Conservation (phyloP, 2,888 invertebrate species). For the Thera britannica region DNA sequence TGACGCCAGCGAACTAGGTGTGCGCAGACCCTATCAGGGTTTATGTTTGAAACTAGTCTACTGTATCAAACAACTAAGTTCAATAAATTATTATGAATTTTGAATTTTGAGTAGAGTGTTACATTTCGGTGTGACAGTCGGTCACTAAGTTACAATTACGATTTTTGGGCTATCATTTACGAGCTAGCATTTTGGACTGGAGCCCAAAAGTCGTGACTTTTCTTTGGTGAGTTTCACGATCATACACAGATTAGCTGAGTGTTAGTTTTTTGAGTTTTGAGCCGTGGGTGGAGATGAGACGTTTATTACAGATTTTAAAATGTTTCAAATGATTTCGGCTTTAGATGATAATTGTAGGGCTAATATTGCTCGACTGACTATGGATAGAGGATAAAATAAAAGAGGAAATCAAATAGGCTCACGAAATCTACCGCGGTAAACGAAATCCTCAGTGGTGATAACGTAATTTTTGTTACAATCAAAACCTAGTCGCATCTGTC, state of each 20-base stretch:
- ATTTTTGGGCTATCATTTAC: conserved; percentile 67
- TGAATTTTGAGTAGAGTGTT: background rate
- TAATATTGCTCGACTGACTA: conserved; percentile 2
- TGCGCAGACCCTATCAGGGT: too few species aligned
- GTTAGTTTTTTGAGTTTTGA: conserved; percentile 26
- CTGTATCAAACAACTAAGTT: too few species aligned
- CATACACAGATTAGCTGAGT: conserved; percentile 21
- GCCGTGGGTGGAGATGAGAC: conserved; percentile 29
- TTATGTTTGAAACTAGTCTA: too few species aligned
- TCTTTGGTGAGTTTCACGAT: conserved; percentile 57
- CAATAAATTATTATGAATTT: too few species aligned
- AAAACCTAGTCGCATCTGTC: too few species aligned
- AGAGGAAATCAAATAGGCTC: background rate
- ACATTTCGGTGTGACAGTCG: conserved; percentile 49
- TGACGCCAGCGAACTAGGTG: too few species aligned
- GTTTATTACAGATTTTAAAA: conserved; percentile 30
- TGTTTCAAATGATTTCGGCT: conserved; percentile 24
- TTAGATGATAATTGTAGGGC: conserved; percentile 29
- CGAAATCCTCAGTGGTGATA: too few species aligned
- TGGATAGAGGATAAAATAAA: background rate
- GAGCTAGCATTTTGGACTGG: conserved; percentile 54
- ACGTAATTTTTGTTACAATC: too few species aligned
- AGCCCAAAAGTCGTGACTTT: conserved; percentile 64
- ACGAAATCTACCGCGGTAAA: background rate
- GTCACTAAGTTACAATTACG: conserved; percentile 60